Conservation (phyloP, 2,888 invertebrate species). For the Itoplectis maculator region DNA sequence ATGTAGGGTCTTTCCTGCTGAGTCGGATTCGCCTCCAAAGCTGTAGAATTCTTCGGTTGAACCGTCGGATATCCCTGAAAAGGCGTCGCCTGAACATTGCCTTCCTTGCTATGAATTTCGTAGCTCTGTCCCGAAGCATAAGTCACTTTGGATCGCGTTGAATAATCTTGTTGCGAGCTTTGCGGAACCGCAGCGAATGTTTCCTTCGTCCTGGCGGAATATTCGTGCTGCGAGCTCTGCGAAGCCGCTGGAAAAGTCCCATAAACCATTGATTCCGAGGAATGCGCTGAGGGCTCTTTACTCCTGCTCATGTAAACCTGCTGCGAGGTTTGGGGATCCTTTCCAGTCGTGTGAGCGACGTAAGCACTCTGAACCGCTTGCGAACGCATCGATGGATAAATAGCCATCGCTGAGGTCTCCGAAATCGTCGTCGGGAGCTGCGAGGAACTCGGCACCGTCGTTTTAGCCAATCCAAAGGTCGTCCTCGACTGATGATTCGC, state of each 20-base stretch:
- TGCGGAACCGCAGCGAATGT: slow-evolving; percentile 60
- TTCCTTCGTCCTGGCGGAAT: slow-evolving; percentile 71
- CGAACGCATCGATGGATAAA: slow-evolving; percentile 60
- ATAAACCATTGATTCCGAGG: slow-evolving; percentile 50
- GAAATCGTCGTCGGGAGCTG: slow-evolving; percentile 14
- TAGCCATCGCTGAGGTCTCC: slow-evolving; percentile 13
- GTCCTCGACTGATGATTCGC: slow-evolving; percentile 55
- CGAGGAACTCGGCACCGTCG: slow-evolving; percentile 2
- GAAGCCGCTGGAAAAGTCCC: slow-evolving; percentile 59
- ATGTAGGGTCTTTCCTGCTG: slow-evolving; percentile 59
- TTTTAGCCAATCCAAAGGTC: slow-evolving; percentile 12
- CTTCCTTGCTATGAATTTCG: slow-evolving; percentile 62
- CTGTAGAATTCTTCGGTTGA: slow-evolving; percentile 52
- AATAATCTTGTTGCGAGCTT: too few species aligned
- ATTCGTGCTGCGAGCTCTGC: slow-evolving; percentile 73
- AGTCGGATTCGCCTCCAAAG: slow-evolving; percentile 42
- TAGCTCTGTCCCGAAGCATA: slow-evolving; percentile 46
- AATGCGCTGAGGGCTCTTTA: slow-evolving; percentile 64
- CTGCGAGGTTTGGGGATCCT: slow-evolving; percentile 68
- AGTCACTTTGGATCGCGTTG: too few species aligned
- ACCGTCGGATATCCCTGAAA: slow-evolving; percentile 60
- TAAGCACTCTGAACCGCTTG: slow-evolving; percentile 71
- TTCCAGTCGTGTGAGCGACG: slow-evolving; percentile 70
- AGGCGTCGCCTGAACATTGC: slow-evolving; percentile 39
- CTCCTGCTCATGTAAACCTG: slow-evolving; percentile 67